phyloP scores from a whole-genome alignment of 1,140 invertebrate species.

The Rhizoglyphus robini region DNA sequence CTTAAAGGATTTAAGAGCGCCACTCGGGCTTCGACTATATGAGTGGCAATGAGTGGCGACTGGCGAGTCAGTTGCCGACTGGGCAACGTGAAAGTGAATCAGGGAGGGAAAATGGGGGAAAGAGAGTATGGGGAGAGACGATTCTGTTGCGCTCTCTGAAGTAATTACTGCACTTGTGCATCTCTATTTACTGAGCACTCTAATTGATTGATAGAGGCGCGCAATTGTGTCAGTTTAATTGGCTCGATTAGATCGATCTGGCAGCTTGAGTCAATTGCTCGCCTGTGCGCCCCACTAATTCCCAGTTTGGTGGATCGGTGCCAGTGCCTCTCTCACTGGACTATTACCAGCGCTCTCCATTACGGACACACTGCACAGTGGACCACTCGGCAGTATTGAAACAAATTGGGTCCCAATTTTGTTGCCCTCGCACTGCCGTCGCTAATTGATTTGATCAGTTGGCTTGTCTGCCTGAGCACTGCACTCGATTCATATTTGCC shows the following conservation, averaged over 20 bases:
- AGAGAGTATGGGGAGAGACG: too few relatives aligned
- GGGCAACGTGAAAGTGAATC: neutral
- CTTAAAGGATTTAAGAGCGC: neutral
- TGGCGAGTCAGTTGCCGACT: too few relatives aligned
- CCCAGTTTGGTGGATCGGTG: neutral
- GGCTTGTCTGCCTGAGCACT: neutral
- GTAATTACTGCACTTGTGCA: slow-evolving; percentile 15
- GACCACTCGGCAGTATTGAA: too few relatives aligned
- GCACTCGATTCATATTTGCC: too few relatives aligned
- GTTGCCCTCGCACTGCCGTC: neutral
- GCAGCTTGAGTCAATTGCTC: neutral
- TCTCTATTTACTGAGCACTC: slow-evolving; percentile 7
- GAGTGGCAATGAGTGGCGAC: too few relatives aligned
- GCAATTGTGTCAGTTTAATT: slow-evolving; percentile 12
- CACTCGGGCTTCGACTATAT: too few relatives aligned
- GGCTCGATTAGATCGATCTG: slow-evolving; percentile 13
- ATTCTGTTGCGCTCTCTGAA: neutral
- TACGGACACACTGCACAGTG: too few relatives aligned
- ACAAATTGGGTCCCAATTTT: neutral
- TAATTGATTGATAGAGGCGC: slow-evolving; percentile 6
- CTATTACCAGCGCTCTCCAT: neutral
- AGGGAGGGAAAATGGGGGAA: too few relatives aligned
- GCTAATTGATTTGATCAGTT: neutral
- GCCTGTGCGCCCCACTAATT: neutral
- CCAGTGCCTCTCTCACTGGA: neutral